Conservation (phyloP, 2,797 vertebrate species). For the Selene dorsalis region DNA sequence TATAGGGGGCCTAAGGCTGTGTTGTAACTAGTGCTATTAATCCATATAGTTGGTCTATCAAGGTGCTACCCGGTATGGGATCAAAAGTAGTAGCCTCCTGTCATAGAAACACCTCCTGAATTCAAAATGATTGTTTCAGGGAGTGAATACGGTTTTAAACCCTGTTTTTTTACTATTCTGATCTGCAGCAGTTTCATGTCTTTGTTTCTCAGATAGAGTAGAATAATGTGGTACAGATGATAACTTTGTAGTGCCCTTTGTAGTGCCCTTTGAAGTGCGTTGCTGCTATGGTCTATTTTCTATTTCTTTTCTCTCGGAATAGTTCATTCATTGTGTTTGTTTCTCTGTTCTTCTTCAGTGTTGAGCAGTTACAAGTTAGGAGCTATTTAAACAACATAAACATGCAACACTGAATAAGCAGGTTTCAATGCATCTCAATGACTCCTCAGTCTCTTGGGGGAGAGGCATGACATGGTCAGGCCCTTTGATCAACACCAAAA, state of each 20-base stretch:
- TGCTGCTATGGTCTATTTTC: background rate
- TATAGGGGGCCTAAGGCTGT: slow-evolving; percentile 81
- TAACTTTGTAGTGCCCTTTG: background rate
- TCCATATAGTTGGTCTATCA: slow-evolving; percentile 86
- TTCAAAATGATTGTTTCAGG: slow-evolving; percentile 66
- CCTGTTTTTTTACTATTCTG: slow-evolving; percentile 1
- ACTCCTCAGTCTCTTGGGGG: slow-evolving; percentile 58
- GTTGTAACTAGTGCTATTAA: slow-evolving; percentile 87
- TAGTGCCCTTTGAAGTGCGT: background rate
- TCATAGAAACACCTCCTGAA: slow-evolving; percentile 62
- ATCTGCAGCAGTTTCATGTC: slow-evolving; percentile 1
- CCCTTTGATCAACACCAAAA: slow-evolving; percentile 82
- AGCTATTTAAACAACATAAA: slow-evolving; percentile 62
- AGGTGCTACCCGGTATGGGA: slow-evolving; percentile 72
- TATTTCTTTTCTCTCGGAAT: background rate
- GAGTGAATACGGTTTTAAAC: slow-evolving; percentile 41
- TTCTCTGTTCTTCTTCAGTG: slow-evolving; percentile 33
- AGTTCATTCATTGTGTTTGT: slow-evolving; percentile 12
- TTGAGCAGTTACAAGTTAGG: slow-evolving; percentile 41
- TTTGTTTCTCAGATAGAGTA: slow-evolving; percentile 25
- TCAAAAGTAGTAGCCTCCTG: slow-evolving; percentile 73
- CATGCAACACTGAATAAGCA: slow-evolving; percentile 61
- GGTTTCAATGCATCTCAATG: slow-evolving; percentile 72
- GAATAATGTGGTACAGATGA: slow-evolving; percentile 8
- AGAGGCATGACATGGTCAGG: slow-evolving; percentile 62